phyloP scores from a whole-genome alignment of 2,888 invertebrate genomes.

The Tenthredo livida region DNA sequence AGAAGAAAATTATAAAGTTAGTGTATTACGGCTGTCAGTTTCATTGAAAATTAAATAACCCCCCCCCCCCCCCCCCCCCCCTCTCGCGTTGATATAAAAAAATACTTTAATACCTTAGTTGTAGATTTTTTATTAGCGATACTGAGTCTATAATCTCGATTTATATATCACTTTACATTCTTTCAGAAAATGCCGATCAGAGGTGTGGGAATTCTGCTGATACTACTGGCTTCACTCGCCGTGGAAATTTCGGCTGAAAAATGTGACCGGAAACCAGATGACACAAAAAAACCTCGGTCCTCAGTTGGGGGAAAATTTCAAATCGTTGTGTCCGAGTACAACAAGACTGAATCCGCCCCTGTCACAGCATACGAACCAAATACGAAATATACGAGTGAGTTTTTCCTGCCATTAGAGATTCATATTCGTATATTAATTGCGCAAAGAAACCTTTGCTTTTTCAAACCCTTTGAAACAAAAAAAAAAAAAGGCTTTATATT shows the following conservation, averaged over 20 bases:
- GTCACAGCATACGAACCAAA: constrained; percentile 72
- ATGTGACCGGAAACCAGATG: constrained; percentile 69
- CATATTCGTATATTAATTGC: background rate
- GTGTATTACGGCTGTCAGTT: background rate
- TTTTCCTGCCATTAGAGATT: background rate
- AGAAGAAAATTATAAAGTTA: background rate
- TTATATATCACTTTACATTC: background rate
- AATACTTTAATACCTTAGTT: background rate
- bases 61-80: background rate
- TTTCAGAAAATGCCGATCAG: constrained; percentile 60
- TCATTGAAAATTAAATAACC: background rate
- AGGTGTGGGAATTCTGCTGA: constrained; percentile 60
- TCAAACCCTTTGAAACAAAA: background rate
- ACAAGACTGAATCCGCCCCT: constrained; percentile 68
- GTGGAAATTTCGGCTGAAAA: constrained; percentile 57
- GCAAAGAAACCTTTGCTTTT: background rate
- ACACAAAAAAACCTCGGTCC: constrained; percentile 64
- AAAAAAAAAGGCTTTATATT: background rate
- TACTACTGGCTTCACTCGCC: constrained; percentile 60
- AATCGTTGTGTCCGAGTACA: constrained; percentile 65
- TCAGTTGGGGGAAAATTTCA: constrained; percentile 68
- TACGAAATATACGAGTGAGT: constrained; percentile 73
- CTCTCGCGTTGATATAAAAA: background rate
- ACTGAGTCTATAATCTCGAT: background rate
- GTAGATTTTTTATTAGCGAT: background rate